Conservation (phyloP, 30 jellyfish, hydroid and myxozoan species). For the Aurelia aurita complex sp. Pacific region DNA sequence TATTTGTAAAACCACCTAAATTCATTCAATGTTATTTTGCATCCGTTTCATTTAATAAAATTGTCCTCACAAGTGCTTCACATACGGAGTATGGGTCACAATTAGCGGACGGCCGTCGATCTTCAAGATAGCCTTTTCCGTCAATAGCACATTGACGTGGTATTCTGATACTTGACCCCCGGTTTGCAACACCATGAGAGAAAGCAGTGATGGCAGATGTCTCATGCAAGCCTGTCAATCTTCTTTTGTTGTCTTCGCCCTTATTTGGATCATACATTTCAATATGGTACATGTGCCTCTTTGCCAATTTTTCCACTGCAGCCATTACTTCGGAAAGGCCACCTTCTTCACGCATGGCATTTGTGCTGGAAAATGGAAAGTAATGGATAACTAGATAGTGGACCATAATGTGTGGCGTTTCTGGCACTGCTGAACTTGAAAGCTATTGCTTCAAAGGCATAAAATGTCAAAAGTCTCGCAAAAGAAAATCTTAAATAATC, state of each 20-base stretch:
- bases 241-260: conserved; percentile 83
- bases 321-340: conserved; percentile 66
- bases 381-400: too few relatives aligned
- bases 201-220: conserved; percentile 62
- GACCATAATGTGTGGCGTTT: too few relatives aligned
- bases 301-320: conserved; percentile 75
- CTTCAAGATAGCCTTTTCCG: conserved; percentile 82
- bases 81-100: conserved; percentile 82
- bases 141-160: conserved; percentile 84
- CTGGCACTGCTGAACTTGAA: too few relatives aligned
- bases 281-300: conserved; percentile 76
- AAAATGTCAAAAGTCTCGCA: too few relatives aligned
- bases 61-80: conserved; percentile 77
- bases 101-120: conserved; percentile 81
- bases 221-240: conserved; percentile 80
- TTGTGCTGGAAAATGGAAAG: conserved; percentile 41
- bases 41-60: conserved; percentile 56
- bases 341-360: conserved; percentile 77
- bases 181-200: conserved; percentile 81
- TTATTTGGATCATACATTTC: conserved; percentile 76
- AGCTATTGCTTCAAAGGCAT: too few relatives aligned
- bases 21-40: too few relatives aligned
- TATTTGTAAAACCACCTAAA: too few relatives aligned
- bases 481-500: too few relatives aligned
- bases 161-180: conserved; percentile 74